Conservation (phyloP, 2,113 vertebrate species). For the Psittacus erithacus region DNA sequence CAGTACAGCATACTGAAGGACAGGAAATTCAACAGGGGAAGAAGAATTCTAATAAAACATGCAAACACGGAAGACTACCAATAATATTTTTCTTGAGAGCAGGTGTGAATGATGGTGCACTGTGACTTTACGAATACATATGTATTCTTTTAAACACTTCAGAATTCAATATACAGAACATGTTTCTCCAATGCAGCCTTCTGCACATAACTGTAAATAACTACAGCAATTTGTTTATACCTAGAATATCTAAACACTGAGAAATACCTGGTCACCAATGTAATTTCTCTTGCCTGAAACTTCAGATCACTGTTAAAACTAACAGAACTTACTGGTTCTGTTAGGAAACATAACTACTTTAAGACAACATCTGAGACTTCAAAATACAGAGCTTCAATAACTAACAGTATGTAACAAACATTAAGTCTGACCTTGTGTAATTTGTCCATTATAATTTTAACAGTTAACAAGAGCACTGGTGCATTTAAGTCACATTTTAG, state of each 20-base stretch:
- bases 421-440: not conserved
- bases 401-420: not conserved
- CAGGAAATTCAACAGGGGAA: not conserved
- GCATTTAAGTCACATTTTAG: not conserved
- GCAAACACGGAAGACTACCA: not conserved
- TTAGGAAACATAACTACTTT: not conserved
- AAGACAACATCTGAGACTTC: not conserved
- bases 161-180: not conserved
- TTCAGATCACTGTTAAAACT: not conserved
- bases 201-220: not conserved
- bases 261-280: not conserved
- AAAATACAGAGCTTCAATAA: not conserved
- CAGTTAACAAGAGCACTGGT: not conserved
- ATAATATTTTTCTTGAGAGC: not conserved
- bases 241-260: not conserved
- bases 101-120: not conserved
- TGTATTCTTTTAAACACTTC: not conserved
- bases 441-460: not conserved
- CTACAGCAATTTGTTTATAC: not conserved
- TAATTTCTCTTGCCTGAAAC: not conserved
- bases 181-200: not conserved
- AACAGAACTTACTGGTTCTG: not conserved
- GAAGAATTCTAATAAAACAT: not conserved
- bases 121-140: not conserved
- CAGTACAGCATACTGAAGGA: not conserved